Base-by-base conservation (phyloP, 1,140 invertebrate genomes). In the Drosophila arizonae region DNA sequence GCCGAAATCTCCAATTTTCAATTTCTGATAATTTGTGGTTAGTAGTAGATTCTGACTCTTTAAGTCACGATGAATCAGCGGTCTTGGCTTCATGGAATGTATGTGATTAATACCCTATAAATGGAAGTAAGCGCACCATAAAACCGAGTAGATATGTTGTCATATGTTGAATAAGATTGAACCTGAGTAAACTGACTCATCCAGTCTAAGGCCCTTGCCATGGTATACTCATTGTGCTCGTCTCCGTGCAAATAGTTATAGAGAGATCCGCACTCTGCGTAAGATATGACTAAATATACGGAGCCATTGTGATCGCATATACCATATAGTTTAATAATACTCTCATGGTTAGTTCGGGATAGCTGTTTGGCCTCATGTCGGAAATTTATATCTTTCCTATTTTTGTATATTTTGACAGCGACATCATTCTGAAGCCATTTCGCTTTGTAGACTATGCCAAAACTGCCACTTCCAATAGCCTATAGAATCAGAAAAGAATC, bases 1-100 rank as follows among this genome's bases (percentile, higher is more conserved):
- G 1, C 66, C 66, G 46, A 69, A 69, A 28, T 61, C 66, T 1
- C 13, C 17, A n/a, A 69, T 61, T n/a, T 69, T 69, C n/a, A 69
- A 15, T 11, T 21, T 43, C 6, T 11, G 21, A 5, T 8, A 43
- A 10, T 43, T 41, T 8, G 43, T 26, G 21, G 55, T 26, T 6
- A 57, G 21, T 26, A 57, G 3, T 4, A 57, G 9, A 24, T 41
- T 57, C 0, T 43, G 11, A n/a, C 21, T 6, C 11, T 57, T 57
- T 5, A 57, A 8, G 41, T 57, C 21, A 4, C 55, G 2, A 57
- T 57, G 55, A 33, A 57, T n/a, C 1, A 57, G 3, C 6, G 55
- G 21, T 8, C n/a, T 57, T 43, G 55, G 55, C 26, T 26, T n/a
- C 33, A 43, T 43, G 6, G 33, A 21, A 15, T 57, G 55, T 8